Conservation (phyloP, 2,888 invertebrate species). For the Leptinotarsa peninsularis region DNA sequence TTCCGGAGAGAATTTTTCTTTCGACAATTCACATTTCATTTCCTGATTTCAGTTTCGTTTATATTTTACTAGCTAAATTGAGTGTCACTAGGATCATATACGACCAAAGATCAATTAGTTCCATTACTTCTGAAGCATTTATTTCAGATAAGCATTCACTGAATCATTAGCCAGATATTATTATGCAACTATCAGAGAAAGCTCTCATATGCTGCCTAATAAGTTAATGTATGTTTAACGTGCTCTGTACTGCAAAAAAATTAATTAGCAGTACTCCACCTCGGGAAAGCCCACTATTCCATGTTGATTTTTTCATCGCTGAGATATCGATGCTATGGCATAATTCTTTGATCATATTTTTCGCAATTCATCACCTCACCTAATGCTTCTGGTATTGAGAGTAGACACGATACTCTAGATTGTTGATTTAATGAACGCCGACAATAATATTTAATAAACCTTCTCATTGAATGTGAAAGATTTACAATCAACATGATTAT, state of each 20-base stretch:
- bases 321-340: not conserved
- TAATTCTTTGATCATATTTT: not conserved
- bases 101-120: not conserved
- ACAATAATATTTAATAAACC: not conserved
- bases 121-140: not conserved
- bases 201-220: not conserved
- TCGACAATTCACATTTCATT: too few species aligned
- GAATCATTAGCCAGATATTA: not conserved
- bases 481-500: too few species aligned
- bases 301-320: not conserved
- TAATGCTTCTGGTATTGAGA: not conserved
- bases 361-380: not conserved
- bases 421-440: not conserved
- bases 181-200: not conserved
- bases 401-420: not conserved
- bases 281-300: not conserved
- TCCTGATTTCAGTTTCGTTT: too few species aligned
- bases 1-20: too few species aligned
- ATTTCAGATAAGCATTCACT: not conserved
- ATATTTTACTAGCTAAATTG: too few species aligned
- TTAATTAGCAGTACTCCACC: not conserved
- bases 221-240: slow-evolving; percentile 1
- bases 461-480: too few species aligned
- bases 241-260: not conserved
- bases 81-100: too few species aligned